Conservation (phyloP, 2,113 vertebrate species). For the Tapirus terrestris region DNA sequence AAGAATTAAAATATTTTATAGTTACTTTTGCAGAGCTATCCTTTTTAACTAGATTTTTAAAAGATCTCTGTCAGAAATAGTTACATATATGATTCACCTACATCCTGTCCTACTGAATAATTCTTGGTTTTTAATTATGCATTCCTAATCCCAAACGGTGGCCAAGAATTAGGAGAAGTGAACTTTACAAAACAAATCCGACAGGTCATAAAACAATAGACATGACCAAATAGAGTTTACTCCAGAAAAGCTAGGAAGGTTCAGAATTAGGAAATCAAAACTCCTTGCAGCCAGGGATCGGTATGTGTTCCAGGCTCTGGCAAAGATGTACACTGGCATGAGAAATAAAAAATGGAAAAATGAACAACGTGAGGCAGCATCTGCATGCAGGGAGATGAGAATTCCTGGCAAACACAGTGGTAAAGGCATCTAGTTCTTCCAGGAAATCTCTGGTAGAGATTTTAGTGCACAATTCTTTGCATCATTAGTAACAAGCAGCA, state of each 20-base stretch:
- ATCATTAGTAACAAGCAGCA: background rate
- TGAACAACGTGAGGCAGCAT: background rate
- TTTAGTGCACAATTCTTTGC: background rate
- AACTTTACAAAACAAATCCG: conserved; percentile 28
- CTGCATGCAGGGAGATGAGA: background rate
- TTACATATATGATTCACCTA: background rate
- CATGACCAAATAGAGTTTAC: background rate
- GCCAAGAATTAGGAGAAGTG: background rate
- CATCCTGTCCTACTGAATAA: background rate
- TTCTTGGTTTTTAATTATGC: background rate
- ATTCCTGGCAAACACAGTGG: background rate
- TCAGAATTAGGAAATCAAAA: conserved; percentile 17
- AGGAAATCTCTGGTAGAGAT: background rate
- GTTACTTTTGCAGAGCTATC: background rate
- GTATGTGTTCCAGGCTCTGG: background rate
- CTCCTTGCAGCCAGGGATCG: background rate
- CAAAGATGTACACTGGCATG: background rate
- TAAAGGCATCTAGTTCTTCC: background rate
- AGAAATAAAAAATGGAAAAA: background rate
- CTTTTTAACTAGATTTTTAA: conserved; percentile 21
- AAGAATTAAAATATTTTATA: conserved; percentile 22
- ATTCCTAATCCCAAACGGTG: background rate
- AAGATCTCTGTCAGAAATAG: background rate
- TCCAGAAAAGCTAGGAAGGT: background rate
- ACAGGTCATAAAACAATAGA: background rate